These are phyloP conservation scores for Euclidia mi DNA, from an alignment of 2,888 invertebrate species.

Conservation along the genomic window DNA sequence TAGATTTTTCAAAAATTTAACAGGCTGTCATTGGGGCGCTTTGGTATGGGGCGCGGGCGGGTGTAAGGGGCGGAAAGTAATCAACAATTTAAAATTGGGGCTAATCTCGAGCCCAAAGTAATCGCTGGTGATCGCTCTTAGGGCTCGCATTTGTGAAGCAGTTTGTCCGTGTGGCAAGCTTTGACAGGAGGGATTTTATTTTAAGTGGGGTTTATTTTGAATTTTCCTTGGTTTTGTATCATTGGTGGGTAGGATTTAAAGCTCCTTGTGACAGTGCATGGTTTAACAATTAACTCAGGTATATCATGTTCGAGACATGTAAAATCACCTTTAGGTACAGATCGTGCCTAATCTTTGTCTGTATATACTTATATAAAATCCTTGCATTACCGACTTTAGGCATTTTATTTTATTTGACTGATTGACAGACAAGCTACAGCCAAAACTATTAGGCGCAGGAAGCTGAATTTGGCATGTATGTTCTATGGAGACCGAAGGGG, in stretches of 20 bases:
- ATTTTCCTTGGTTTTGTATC: slow-evolving; percentile 6
- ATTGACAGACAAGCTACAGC: no score
- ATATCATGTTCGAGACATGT: no score
- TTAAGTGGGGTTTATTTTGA: slow-evolving; percentile 15
- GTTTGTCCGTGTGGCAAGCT: slow-evolving; percentile 33
- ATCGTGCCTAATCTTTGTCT: no score
- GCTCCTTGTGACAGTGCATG: not conserved
- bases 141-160: slow-evolving; percentile 36
- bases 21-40: slow-evolving; percentile 76
- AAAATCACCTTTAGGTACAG: no score
- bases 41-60: slow-evolving; percentile 30
- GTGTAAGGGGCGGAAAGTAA: slow-evolving; percentile 75
- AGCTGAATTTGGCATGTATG: no score
- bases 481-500: no score
- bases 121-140: slow-evolving; percentile 81
- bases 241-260: not conserved
- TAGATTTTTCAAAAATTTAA: slow-evolving; percentile 78
- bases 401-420: no score
- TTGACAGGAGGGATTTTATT: slow-evolving; percentile 36
- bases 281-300: no score
- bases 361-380: no score
- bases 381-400: no score
- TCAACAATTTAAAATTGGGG: slow-evolving; percentile 89
- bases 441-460: no score
- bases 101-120: slow-evolving; percentile 80